A percentile compares a stretch with the other conserved stretches of the same genome.
These are phyloP conservation scores for Okamejei kenojei DNA, from an alignment of 2,797 vertebrate species.

Conservation along the genomic window DNA sequence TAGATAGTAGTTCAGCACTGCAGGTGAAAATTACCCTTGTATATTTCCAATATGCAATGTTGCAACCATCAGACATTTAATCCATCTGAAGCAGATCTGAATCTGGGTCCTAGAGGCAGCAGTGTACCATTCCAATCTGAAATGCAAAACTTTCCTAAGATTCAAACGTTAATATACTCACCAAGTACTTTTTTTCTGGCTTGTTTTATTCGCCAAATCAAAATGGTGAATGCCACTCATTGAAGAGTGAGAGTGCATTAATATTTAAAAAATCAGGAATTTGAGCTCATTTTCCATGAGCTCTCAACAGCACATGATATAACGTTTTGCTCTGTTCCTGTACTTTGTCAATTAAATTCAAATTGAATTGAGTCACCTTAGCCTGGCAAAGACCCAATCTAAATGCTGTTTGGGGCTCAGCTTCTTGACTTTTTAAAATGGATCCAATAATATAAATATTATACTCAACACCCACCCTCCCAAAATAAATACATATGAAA, in stretches of 20 bases:
- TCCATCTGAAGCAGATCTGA: not conserved
- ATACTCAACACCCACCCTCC: not conserved
- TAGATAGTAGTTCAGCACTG: no score
- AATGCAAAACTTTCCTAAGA: not conserved
- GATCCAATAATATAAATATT: slow-evolving; percentile 11
- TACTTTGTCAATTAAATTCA: slow-evolving; percentile 29
- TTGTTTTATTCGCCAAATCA: slow-evolving; percentile 7
- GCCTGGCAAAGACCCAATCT: slow-evolving; percentile 24
- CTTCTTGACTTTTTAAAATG: not conserved
- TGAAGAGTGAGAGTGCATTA: slow-evolving; percentile 17
- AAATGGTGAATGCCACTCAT: slow-evolving; percentile 25
- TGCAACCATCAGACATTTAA: not conserved
- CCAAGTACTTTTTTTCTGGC: not conserved
- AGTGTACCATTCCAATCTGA: not conserved
- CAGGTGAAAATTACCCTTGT: not conserved
- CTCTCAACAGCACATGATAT: slow-evolving; percentile 21
- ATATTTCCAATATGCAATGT: not conserved
- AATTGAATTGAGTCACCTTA: slow-evolving; percentile 32
- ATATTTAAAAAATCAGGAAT: slow-evolving; percentile 9
- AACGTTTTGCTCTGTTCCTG: slow-evolving; percentile 28
- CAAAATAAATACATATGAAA: not conserved
- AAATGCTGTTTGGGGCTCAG: slow-evolving; percentile 26
- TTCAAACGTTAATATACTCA: not conserved
- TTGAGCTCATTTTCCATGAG: slow-evolving; percentile 28
- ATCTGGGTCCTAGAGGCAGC: not conserved